Evolutionary conservation across 2,113 vertebrate genomes (phyloP), one percentile per base, ranked within the genome.

Genomic region (Zosterops lateralis): DNA sequence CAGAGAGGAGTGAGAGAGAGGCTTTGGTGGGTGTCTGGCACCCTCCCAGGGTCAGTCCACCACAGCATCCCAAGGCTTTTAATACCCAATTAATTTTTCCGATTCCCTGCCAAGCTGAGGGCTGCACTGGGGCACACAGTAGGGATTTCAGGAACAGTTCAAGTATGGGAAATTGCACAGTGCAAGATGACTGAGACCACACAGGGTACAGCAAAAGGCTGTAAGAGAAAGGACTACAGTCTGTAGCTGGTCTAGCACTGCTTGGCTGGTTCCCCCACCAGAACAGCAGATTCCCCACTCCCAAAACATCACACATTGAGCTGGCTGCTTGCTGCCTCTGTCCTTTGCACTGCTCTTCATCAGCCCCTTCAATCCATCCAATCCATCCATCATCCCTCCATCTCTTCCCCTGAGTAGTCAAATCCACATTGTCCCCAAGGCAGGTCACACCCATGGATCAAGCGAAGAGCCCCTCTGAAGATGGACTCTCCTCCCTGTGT

Each of bases 61-160:
- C 54, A 50, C 45, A 70, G 36, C 44, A 71, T 71, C 31, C 48
- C 13, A 1, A 54, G 21, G 56, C 9, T 50, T 83, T 77, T 38
- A 78, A 84, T 17, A 34, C 6, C 20, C 22, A 62, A 53, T 65
- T 65, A 64, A 78, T 65, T 65, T 53, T 54, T 65, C 38, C 38
- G 34, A 14, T 36, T 80, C 36, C 25, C 17, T 74, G 62, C 53
- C 38, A 29, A 18, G 56, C 20, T 2, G 3, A 76, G n/a, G 31
- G 28, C 31, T 36, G 21, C 51, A n/a, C 0, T 42, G 17, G 47
- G 34, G 16, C 25, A 62, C 4, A 1, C 3, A 61, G n/a, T 4
- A 71, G 29, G 60, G 48, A 54, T 60, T 89, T 47, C 70, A 84
- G 32, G 42, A 82, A 29, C 31, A 65, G 54, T 0, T 44, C 2